Percentiles rank a stretch among this genome's conserved stretches.
Conservation (phyloP, 2,113 vertebrate species). For the Copsychus sechellarum region DNA sequence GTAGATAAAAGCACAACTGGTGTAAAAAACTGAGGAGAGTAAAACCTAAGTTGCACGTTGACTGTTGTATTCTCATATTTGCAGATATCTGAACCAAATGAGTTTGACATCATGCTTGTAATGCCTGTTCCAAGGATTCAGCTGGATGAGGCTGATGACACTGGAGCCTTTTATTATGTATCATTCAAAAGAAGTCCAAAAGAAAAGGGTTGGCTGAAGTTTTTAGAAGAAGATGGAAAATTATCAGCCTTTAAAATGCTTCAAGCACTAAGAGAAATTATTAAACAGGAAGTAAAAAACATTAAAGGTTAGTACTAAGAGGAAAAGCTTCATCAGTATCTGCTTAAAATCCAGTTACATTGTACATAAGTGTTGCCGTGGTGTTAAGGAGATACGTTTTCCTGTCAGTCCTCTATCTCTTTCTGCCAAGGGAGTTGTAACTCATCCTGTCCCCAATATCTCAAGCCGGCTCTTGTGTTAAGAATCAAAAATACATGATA, state of each 20-base stretch:
- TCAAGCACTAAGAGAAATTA: constrained; percentile 56
- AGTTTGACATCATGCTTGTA: constrained; percentile 80
- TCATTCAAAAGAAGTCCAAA: constrained; percentile 63
- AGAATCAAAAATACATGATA: neutral
- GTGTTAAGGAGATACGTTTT: neutral
- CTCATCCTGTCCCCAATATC: neutral
- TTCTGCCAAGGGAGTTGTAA: neutral
- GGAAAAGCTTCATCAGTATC: neutral
- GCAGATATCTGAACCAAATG: constrained; percentile 74
- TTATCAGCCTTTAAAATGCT: constrained; percentile 73
- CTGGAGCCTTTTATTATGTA: constrained; percentile 64
- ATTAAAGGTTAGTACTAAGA: constrained; percentile 61
- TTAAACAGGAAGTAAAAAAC: constrained; percentile 65
- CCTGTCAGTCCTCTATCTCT: neutral
- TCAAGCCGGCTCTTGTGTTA: neutral
- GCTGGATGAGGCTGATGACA: constrained; percentile 26
- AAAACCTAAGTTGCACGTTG: neutral
- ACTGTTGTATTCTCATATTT: neutral
- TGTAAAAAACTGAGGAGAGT: neutral
- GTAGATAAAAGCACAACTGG: neutral
- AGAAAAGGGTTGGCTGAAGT: constrained; percentile 27
- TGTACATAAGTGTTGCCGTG: neutral
- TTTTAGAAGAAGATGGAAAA: constrained; percentile 55
- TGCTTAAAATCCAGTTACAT: neutral
- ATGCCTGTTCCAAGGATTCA: constrained; percentile 56